Evolutionary conservation across 2,113 vertebrate genomes (phyloP).

Genomic region (Cyprinodon tularosa): DNA sequence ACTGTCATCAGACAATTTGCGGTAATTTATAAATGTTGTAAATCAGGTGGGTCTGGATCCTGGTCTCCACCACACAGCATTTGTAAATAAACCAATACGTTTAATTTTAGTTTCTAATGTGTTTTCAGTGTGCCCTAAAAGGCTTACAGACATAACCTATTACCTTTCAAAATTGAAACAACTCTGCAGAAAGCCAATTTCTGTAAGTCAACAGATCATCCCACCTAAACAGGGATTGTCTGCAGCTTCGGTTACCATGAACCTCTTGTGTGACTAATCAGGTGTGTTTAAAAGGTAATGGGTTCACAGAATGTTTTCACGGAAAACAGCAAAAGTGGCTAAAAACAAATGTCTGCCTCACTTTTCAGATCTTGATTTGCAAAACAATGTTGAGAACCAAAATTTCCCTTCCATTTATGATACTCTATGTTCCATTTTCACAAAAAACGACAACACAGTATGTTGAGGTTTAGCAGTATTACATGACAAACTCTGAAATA

Average conservation of each 20-base stretch:
- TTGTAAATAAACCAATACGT: neutral
- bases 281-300: neutral
- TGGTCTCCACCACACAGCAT: too few relatives aligned
- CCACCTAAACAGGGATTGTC: neutral
- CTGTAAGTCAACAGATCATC: neutral
- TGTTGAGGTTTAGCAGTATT: neutral
- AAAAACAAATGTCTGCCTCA: neutral
- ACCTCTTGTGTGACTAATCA: neutral
- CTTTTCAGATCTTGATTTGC: neutral
- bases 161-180: neutral
- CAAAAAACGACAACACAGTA: neutral
- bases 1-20: too few relatives aligned
- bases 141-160: neutral
- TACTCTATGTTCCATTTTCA: neutral
- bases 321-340: neutral
- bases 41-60: neutral
- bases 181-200: neutral
- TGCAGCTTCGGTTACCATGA: neutral
- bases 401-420: neutral
- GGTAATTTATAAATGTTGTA: too few relatives aligned
- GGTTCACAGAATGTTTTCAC: neutral
- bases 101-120: neutral
- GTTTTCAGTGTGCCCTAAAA: neutral
- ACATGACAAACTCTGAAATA: neutral
- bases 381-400: neutral